A percentile compares a stretch with the other conserved stretches of the same genome.
Conservation (phyloP, 2,113 vertebrate species). For the Struthidea cinerea region DNA sequence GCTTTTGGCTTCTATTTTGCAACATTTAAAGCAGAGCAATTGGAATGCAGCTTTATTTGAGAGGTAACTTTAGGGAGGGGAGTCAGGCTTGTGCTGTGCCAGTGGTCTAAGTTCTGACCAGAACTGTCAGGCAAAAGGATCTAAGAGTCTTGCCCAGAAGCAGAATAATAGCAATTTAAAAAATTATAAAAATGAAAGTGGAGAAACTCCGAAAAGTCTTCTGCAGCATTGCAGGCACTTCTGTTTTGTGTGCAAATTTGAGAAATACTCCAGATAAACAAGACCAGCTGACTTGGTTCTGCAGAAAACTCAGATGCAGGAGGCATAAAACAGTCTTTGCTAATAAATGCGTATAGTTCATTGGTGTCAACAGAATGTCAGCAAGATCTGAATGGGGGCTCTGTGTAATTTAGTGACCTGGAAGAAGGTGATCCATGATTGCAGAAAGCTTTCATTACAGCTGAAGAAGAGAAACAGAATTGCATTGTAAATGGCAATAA, state of each 20-base stretch:
- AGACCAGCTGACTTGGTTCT: neutral
- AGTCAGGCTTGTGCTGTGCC: neutral
- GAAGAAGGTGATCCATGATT: neutral
- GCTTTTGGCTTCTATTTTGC: neutral
- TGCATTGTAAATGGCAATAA: neutral
- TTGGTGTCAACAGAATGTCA: neutral
- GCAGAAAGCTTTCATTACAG: neutral
- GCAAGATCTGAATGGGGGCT: neutral
- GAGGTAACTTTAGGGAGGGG: neutral
- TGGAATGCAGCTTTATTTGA: neutral
- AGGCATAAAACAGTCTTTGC: neutral
- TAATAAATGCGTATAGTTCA: neutral
- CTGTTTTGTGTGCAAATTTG: neutral
- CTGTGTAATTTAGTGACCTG: neutral
- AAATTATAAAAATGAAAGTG: neutral
- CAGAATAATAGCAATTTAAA: neutral
- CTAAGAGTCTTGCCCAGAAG: neutral
- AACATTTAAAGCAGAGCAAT: neutral
- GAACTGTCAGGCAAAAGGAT: neutral
- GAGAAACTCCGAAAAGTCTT: neutral
- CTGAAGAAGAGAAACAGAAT: neutral
- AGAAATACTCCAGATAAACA: neutral
- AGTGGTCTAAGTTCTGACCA: neutral
- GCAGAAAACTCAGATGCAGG: neutral
- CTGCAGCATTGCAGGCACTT: neutral